These are phyloP conservation scores for Neodon shergylaensis DNA, from an alignment of 2,113 vertebrate species.

Conservation along the genomic window DNA sequence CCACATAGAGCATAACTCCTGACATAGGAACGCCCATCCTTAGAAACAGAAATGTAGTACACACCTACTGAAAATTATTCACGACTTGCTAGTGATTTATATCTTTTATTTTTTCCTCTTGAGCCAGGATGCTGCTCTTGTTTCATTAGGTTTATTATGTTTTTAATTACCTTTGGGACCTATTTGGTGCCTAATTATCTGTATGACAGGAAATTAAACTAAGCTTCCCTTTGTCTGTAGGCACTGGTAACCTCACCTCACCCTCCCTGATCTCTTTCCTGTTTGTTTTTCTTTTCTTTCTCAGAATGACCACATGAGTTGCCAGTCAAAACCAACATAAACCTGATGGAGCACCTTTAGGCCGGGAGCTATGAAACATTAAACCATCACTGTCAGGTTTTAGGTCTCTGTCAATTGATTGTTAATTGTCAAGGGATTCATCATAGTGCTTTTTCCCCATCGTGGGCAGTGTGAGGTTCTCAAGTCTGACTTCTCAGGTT, in stretches of 20 bases:
- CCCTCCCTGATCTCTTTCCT: background rate
- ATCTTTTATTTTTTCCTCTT: slow-evolving; percentile 66
- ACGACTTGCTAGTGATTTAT: slow-evolving; percentile 66
- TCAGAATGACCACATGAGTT: background rate
- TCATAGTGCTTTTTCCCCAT: background rate
- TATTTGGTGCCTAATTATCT: slow-evolving; percentile 80
- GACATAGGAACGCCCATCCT: background rate
- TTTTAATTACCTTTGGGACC: slow-evolving; percentile 76
- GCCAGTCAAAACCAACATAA: slow-evolving; percentile 35
- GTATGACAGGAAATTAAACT: slow-evolving; percentile 74
- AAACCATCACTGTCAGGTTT: background rate
- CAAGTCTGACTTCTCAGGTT: background rate
- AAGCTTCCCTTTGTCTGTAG: slow-evolving; percentile 60
- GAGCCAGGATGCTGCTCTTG: slow-evolving; percentile 46
- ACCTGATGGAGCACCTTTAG: background rate
- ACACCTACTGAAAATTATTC: slow-evolving; percentile 57
- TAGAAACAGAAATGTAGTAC: background rate
- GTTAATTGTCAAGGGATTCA: background rate
- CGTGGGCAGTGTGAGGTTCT: background rate
- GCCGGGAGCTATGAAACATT: background rate
- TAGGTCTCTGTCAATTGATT: background rate
- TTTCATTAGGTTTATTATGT: slow-evolving; percentile 71
- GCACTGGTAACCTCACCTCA: slow-evolving; percentile 6
- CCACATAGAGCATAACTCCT: background rate
- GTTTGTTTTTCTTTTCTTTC: background rate